Percentiles rank a stretch among this genome's conserved stretches.
Evolutionary conservation across 2,888 invertebrate genomes (phyloP).

Genomic region (Oligia fasciuncula): DNA sequence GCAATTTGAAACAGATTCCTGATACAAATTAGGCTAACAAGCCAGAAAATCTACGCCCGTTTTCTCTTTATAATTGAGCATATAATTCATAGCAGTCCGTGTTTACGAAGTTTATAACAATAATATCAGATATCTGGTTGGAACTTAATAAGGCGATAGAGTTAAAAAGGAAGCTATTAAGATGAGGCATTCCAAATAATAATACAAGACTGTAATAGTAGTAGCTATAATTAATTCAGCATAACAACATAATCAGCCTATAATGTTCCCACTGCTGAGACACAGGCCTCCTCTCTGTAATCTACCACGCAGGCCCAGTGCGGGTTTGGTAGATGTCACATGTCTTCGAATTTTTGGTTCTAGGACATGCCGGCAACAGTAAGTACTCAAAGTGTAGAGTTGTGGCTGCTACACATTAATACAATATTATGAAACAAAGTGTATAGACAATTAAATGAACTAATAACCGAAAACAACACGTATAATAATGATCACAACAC

Average conservation of each 20-base stretch:
- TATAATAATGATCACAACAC: background rate
- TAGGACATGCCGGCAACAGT: too few species aligned
- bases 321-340: too few species aligned
- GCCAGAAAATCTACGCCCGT: slow-evolving; percentile 68
- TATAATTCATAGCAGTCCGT: slow-evolving; percentile 71
- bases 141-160: slow-evolving; percentile 35
- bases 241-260: too few species aligned
- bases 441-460: background rate
- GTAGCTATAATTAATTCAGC: too few species aligned
- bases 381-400: background rate
- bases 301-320: too few species aligned
- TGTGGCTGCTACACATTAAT: background rate
- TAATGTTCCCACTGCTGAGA: too few species aligned
- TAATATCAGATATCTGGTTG: slow-evolving; percentile 36
- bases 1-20: slow-evolving; percentile 67
- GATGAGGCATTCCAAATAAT: background rate
- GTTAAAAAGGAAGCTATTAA: slow-evolving; percentile 10
- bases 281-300: too few species aligned
- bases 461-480: background rate
- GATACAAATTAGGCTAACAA: slow-evolving; percentile 73
- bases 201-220: background rate
- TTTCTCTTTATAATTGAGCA: slow-evolving; percentile 76
- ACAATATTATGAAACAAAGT: background rate
- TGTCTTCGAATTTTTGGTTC: too few species aligned
- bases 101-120: slow-evolving; percentile 62